Base-by-base conservation (phyloP, 2,113 vertebrate species). In the Lampris incognitus region DNA sequence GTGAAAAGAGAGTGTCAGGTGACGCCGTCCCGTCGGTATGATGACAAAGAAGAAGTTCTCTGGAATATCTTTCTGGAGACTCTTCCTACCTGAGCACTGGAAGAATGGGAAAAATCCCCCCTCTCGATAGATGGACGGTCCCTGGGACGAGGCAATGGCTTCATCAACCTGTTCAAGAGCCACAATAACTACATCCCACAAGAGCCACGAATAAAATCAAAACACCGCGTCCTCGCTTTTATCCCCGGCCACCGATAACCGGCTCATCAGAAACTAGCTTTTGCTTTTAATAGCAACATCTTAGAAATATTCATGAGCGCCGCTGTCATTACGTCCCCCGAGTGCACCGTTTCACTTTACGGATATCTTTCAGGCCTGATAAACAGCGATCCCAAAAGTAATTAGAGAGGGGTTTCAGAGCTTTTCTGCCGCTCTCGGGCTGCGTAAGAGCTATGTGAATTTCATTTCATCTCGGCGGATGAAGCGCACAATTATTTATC, bases 1-100 rank as follows among this genome's bases (percentile, higher is more conserved):
- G 24, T 24, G 91, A 90, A 86, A 70, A 81, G 48, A 71, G 86
- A 88, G 78, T 86, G 91, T 88, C 81, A 91, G 84, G 77, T 91
- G 86, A 90, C 87, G 79, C 9, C 2, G 36, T 39, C n/a, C 13
- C 39, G 5, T 9, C 4, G n/a, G 37, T 67, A 64, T 63, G 79
- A 81, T 73, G 66, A 92, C 84, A 84, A 90, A 75, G 49, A 74
- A 57, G 66, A 79, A 63, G 60, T 60, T 11, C 38, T 76, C 9
- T 56, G 55, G 62, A 72, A 82, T 57, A 49, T 5, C 40, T 6
- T 5, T 24, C 58, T 48, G 36, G 0, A 6, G n/a, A 0, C 59
- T 61, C 48, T 46, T 70, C 77, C 7, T 67, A 90, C 87, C 88
- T 85, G 82, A 68, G 76, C 49, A 7, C 13, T 1, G 36, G 38